Evolutionary conservation across 2,113 vertebrate species (phyloP), one percentile per base, ranked within the genome.

Genomic region (Paracanthobrama guichenoti): DNA sequence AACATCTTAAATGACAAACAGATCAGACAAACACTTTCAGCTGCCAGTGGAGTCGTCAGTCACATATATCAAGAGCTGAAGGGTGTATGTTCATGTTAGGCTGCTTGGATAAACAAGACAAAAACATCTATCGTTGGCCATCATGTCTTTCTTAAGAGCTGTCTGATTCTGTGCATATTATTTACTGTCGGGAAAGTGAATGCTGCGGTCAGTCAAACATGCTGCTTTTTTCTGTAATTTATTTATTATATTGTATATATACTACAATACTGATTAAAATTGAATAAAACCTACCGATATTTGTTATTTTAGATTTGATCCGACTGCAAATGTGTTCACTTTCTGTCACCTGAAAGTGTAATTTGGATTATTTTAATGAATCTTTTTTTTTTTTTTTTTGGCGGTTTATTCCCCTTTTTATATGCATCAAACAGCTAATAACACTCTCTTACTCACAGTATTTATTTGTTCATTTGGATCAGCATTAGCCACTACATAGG

Each of bases 1-100:
- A 83, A 77, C 18, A 59, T 26, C n/a, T 44, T 60, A 82, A 79
- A 28, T 20, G 55, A 72, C 39, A 73, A 74, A 42, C 53, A 26
- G 35, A 59, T 72, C 35, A 74, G 69, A 22, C 35, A 14, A 64
- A 22, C 48, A 24, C 6, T 3, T 39, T 66, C 20, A 76, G 42
- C 60, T 67, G 59, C 46, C 48, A 67, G 35, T 22, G 12, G 48
- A 53, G 55, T 35, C 6, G 28, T 69, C 46, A 78, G 57, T 77
- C 75, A 39, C 50, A 77, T 53, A 13, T 11, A 77, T 59, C 28
- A 77, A 28, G 18, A 59, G 18, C 75, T 77, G 75, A 77, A 42
- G 75, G 28, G 18, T 77, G 31, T 22, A 35, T 18, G 48, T 31
- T 76, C 26, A 46, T 24, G 69, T 72, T 72, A 72, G 69, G 42